phyloP scores from a whole-genome alignment of 2,113 vertebrate species.

The Ia io region DNA sequence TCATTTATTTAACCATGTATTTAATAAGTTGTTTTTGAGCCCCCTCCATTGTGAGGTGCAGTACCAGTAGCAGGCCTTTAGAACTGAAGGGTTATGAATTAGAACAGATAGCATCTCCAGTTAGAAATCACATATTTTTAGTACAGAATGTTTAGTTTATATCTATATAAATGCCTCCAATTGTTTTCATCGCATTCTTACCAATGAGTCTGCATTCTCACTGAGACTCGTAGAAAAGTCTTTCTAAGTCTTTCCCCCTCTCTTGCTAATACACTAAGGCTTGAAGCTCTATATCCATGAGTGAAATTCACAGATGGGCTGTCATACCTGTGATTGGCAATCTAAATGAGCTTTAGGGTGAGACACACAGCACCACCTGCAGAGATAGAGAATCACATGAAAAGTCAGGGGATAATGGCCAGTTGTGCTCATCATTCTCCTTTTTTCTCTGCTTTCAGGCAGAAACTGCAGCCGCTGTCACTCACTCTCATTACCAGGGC shows the following conservation, averaged over 20 bases:
- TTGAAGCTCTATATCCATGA: background rate
- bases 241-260: background rate
- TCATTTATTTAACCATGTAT: background rate
- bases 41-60: background rate
- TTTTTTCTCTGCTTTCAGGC: background rate
- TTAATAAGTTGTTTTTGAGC: background rate
- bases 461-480: background rate
- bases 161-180: background rate
- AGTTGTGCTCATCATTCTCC: background rate
- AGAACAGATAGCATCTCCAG: background rate
- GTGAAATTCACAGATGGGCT: background rate
- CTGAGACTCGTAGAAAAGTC: background rate
- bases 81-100: background rate
- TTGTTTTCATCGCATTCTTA: background rate
- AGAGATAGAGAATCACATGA: slow-evolving; percentile 32
- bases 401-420: slow-evolving; percentile 26
- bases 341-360: slow-evolving; percentile 40
- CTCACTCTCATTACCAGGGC: background rate
- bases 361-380: background rate
- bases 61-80: background rate
- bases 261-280: background rate
- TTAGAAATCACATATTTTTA: background rate
- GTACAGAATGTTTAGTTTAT: background rate
- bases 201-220: background rate
- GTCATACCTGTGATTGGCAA: slow-evolving; percentile 42